These are phyloP conservation scores for Hippocampus zosterae DNA, from an alignment of 2,113 vertebrate genomes.

Conservation along the genomic window DNA sequence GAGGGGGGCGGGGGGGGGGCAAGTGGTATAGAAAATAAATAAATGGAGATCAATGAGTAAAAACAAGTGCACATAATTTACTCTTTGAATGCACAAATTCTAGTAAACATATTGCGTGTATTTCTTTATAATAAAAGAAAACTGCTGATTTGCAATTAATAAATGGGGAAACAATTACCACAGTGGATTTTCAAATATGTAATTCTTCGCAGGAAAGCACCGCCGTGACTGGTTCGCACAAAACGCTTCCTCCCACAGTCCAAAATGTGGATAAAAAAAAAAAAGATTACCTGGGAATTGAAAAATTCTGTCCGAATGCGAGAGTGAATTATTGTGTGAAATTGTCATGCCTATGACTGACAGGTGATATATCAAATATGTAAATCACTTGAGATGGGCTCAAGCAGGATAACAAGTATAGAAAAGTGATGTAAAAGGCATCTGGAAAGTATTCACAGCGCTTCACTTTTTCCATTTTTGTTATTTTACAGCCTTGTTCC, in stretches of 20 bases:
- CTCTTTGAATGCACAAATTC: neutral
- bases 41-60: neutral
- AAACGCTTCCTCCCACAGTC: neutral
- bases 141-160: neutral
- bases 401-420: neutral
- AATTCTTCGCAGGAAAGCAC: neutral
- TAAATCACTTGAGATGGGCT: neutral
- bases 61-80: neutral
- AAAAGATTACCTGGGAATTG: neutral
- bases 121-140: neutral
- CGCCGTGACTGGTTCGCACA: no score
- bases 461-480: no score
- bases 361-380: no score
- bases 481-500: no score
- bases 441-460: no score
- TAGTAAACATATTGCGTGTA: neutral
- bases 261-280: neutral
- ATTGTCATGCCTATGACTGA: no score
- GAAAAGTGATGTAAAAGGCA: neutral
- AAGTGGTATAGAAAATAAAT: neutral
- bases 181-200: neutral
- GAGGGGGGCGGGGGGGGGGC: no score
- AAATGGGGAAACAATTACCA: neutral
- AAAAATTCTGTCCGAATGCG: neutral
- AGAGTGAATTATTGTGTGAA: no score